Evolutionary conservation across 1,140 invertebrate genomes (phyloP).

Genomic region (Zophobas atratus): DNA sequence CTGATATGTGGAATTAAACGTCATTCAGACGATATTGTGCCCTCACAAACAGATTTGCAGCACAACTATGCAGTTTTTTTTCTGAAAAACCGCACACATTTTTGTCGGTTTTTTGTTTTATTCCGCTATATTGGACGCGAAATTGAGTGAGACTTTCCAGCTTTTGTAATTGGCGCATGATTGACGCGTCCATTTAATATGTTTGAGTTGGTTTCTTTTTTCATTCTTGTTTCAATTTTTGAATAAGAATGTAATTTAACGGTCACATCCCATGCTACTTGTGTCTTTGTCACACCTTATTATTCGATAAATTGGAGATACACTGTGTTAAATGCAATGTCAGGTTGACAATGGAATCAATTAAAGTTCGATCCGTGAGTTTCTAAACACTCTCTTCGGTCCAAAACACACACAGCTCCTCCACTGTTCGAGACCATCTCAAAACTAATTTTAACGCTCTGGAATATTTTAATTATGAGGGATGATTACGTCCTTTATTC

Average conservation of each 20-base stretch:
- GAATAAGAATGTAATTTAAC: constrained; percentile 43
- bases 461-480: constrained; percentile 45
- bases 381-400: constrained; percentile 38
- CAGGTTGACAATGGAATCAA: constrained; percentile 42
- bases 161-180: constrained; percentile 51
- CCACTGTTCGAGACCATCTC: constrained; percentile 26
- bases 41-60: constrained; percentile 60
- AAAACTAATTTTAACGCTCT: constrained; percentile 42
- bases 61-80: constrained; percentile 50
- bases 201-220: constrained; percentile 44
- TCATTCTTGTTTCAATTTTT: constrained; percentile 44
- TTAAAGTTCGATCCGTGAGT: constrained; percentile 45
- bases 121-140: constrained; percentile 41
- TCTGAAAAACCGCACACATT: constrained; percentile 23
- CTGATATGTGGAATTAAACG: constrained; percentile 62
- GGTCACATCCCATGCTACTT: constrained; percentile 43
- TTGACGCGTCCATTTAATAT: constrained; percentile 54
- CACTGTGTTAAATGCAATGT: constrained; percentile 40
- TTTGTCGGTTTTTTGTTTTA: constrained; percentile 44
- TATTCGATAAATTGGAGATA: constrained; percentile 43
- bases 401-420: constrained; percentile 37
- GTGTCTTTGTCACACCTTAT: constrained; percentile 44
- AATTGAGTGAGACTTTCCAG: constrained; percentile 45
- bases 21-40: constrained; percentile 62
- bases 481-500: constrained; percentile 45